Percentiles rank a stretch among this genome's conserved stretches.
These are phyloP conservation scores for Drosophila siamana DNA, from an alignment of 2,888 invertebrate species.

Conservation along the genomic window DNA sequence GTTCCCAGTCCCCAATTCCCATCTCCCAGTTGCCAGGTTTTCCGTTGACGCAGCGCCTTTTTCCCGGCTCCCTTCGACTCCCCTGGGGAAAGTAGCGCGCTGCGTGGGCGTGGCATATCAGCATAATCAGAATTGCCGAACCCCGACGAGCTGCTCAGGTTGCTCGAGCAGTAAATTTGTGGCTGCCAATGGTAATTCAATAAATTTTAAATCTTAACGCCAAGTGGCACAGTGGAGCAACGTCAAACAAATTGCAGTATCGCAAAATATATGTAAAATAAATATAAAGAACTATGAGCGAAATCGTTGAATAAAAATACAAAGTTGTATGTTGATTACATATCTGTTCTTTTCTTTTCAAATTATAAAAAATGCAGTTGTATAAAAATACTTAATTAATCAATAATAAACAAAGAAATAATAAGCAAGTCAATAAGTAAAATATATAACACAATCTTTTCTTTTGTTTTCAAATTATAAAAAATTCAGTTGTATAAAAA, in stretches of 20 bases:
- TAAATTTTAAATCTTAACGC: slow-evolving; percentile 55
- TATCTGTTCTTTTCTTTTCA: too few relatives aligned
- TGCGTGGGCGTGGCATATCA: slow-evolving; percentile 14
- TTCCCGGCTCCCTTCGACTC: neutral
- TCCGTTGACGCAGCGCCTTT: slow-evolving; percentile 61
- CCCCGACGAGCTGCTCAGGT: slow-evolving; percentile 38
- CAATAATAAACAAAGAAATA: neutral
- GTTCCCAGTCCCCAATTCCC: too few relatives aligned
- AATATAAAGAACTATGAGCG: neutral
- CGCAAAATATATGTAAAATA: neutral
- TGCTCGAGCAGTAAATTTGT: slow-evolving; percentile 48
- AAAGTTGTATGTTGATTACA: too few relatives aligned
- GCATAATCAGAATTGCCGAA: slow-evolving; percentile 24
- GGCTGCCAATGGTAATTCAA: slow-evolving; percentile 57
- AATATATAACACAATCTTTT: too few relatives aligned
- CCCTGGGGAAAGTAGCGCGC: neutral
- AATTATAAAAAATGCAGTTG: too few relatives aligned
- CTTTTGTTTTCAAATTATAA: too few relatives aligned
- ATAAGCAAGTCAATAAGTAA: too few relatives aligned
- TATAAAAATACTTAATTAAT: too few relatives aligned
- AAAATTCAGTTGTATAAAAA: too few relatives aligned
- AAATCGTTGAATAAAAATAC: neutral
- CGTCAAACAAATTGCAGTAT: neutral
- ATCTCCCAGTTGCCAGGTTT: slow-evolving; percentile 30
- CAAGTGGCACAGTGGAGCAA: slow-evolving; percentile 54